phyloP scores from a whole-genome alignment of 2,113 vertebrate species.

The Coturnix japonica region DNA sequence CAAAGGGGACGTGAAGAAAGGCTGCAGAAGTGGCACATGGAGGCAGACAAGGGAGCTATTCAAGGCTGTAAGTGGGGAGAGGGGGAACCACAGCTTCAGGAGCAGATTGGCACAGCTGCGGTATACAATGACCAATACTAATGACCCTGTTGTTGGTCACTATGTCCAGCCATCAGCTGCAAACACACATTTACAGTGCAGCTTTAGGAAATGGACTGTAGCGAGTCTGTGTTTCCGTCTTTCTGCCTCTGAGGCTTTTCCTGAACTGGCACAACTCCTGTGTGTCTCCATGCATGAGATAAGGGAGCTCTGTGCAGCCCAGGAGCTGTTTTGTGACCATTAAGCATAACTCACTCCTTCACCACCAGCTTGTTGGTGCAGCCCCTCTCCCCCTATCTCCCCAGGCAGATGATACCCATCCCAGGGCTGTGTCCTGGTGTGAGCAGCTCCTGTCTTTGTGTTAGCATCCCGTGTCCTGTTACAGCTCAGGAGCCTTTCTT shows the following conservation, averaged over 20 bases:
- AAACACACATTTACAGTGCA: background rate
- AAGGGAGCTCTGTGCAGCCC: background rate
- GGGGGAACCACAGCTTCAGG: background rate
- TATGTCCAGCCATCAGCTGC: accelerated
- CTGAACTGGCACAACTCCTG: background rate
- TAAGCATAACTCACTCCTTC: background rate
- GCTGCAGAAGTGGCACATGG: background rate
- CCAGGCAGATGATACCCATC: background rate
- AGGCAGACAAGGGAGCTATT: background rate
- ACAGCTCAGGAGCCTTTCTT: background rate
- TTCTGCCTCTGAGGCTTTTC: background rate
- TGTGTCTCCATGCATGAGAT: background rate
- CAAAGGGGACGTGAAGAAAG: background rate
- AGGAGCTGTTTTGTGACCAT: background rate
- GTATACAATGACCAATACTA: background rate
- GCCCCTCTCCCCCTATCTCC: accelerated
- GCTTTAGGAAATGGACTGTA: background rate
- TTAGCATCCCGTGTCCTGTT: conserved; percentile 13
- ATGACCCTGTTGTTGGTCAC: background rate
- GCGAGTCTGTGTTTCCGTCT: background rate
- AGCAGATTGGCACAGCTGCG: background rate
- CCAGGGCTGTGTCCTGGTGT: background rate
- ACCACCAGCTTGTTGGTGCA: background rate
- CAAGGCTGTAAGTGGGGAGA: background rate
- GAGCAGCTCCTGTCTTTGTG: conserved; percentile 4